These are phyloP conservation scores for Trachelus iudaicus DNA, from an alignment of 2,888 invertebrate genomes.

Conservation along the genomic window DNA sequence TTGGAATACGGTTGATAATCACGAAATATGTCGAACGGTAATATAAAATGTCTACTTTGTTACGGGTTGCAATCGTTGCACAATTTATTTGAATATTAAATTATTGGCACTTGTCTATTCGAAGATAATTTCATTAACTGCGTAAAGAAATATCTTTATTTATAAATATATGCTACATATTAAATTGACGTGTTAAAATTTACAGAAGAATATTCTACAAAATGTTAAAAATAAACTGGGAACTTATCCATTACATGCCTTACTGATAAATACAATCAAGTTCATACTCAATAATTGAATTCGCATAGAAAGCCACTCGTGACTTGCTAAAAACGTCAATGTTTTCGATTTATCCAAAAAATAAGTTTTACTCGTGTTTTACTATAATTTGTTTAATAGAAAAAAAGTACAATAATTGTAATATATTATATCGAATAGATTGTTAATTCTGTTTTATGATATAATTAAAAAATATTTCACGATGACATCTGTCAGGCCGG, in stretches of 20 bases:
- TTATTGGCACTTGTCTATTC: not conserved
- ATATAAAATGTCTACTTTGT: not conserved
- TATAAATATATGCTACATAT: not conserved
- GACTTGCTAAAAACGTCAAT: not conserved
- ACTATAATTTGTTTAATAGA: not conserved
- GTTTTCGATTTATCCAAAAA: not conserved
- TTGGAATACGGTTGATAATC: not conserved
- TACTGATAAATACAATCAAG: not conserved
- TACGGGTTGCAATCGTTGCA: not conserved
- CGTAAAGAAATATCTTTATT: not conserved
- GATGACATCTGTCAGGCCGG: not conserved
- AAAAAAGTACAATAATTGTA: not conserved
- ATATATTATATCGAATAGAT: not conserved
- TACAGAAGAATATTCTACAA: not conserved
- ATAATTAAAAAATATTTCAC: not conserved
- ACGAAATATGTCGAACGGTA: not conserved
- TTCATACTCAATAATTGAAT: not conserved
- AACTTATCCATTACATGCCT: not conserved
- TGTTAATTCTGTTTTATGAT: not conserved
- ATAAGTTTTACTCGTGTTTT: not conserved
- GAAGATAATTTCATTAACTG: not conserved
- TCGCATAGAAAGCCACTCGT: not conserved
- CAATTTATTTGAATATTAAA: not conserved
- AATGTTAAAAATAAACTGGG: not conserved
- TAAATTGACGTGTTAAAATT: not conserved